A percentile compares a stretch with the other conserved stretches of the same genome.
Evolutionary conservation across 2,888 invertebrate species (phyloP).

Genomic region (Scaptomyza cyrtandrae): DNA sequence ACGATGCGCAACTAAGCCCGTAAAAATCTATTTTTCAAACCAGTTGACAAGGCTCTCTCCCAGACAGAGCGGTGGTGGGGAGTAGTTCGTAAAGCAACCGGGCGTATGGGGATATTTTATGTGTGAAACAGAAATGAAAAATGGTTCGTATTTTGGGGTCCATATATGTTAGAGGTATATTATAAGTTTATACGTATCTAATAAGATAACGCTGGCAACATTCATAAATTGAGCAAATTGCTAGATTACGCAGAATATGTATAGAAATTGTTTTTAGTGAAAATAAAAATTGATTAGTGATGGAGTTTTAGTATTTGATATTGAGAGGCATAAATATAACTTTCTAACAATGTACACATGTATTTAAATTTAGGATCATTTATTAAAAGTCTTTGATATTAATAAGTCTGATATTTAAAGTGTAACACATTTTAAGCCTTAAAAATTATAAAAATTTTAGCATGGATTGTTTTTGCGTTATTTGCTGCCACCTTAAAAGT

Average conservation of each 20-base stretch:
- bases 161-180: constrained; percentile 40
- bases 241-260: neutral
- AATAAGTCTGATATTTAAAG: neutral
- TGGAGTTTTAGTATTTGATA: too few species aligned
- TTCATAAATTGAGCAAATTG: constrained; percentile 21
- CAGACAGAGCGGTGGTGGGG: constrained; percentile 14
- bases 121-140: constrained; percentile 56
- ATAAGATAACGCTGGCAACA: constrained; percentile 31
- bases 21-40: constrained; percentile 80
- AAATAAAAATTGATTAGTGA: too few species aligned
- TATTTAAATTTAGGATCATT: too few species aligned
- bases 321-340: too few species aligned
- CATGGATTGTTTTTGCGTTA: neutral
- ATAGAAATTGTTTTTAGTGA: neutral
- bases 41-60: constrained; percentile 71
- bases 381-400: too few species aligned
- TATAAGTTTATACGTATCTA: constrained; percentile 39
- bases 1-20: constrained; percentile 78
- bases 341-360: too few species aligned
- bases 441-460: neutral
- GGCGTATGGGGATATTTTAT: constrained; percentile 50
- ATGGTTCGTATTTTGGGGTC: constrained; percentile 35
- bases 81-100: constrained; percentile 46
- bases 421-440: neutral
- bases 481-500: neutral